Evolutionary conservation across 2,888 invertebrate genomes (phyloP).

Genomic region (Busseola fusca): DNA sequence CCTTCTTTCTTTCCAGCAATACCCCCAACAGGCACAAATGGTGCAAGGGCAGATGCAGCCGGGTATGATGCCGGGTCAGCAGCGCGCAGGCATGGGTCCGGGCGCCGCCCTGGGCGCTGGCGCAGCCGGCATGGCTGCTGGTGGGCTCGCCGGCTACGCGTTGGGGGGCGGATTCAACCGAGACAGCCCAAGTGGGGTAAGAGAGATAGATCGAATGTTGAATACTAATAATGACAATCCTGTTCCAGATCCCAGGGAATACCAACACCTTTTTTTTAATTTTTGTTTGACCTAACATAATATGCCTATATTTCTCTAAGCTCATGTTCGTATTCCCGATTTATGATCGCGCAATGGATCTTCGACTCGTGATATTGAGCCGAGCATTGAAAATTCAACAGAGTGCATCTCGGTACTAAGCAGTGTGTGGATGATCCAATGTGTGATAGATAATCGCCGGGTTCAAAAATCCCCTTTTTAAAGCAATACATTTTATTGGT

Average conservation of each 20-base stretch:
- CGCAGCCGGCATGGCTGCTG: slow-evolving; percentile 87
- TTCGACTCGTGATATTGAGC: no score
- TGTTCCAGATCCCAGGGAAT: no score
- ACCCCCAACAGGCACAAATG: neutral
- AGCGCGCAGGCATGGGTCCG: slow-evolving; percentile 78
- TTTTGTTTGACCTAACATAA: neutral
- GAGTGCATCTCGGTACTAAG: no score
- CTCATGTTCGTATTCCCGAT: neutral
- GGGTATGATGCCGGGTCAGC: no score
- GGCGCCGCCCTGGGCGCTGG: slow-evolving; percentile 86
- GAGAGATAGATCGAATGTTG: neutral
- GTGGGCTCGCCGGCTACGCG: slow-evolving; percentile 89
- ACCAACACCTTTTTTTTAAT: neutral
- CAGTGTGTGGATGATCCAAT: no score
- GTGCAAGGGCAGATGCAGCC: slow-evolving; percentile 22
- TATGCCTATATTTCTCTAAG: neutral
- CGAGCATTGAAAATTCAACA: neutral
- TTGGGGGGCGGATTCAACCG: slow-evolving; percentile 84
- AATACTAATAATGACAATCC: neutral
- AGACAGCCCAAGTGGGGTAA: neutral
- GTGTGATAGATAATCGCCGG: neutral
- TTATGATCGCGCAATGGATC: neutral
- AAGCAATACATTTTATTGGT: neutral
- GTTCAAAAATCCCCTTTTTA: neutral
- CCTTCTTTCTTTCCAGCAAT: slow-evolving; percentile 1